Base-by-base conservation (phyloP, 2,113 vertebrate genomes). In the Rhabdornis inornatus region DNA sequence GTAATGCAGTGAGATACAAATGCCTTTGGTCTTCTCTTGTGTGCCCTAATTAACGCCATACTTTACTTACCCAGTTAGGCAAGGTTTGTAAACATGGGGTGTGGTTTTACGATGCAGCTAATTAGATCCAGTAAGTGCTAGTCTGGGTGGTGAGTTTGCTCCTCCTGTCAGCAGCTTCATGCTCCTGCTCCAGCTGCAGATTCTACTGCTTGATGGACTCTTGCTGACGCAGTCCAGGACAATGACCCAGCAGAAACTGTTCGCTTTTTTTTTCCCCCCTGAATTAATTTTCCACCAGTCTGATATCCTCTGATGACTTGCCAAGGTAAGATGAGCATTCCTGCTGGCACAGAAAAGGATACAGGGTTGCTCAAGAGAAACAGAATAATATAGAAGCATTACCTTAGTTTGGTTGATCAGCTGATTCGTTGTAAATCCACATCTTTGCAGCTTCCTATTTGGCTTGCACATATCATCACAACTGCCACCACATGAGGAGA, bases 171-270 rank as follows among this genome's bases (percentile, higher is more conserved):
- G 74, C 85, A 92, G 75, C 75, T 86, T 69, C 11, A 8, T 42
- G 28, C 42, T 95, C 28, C 85, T 65, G 23, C 50, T 78, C 64
- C 82, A 50, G 4, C 18, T 59, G 87, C 63, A 90, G 71, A 60
- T 77, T 65, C n/a, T 87, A 53, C 79, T 92, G 39, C 64, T 76
- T 72, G 66, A 64, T 45, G 89, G 55, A 72, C 45, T 95, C 56
- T 7, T 81, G 68, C 66, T 90, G 85, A 65, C 0, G 2, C 59
- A 83, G 71, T 65, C 66, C 61, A 61, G 63, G 49, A 88, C 31
- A 57, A 42, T 90, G 92, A 94, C 76, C 88, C 33, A 49, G 71
- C 96, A 97, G 63, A 92, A 95, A 80, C 39, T n/a, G 37, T n/a
- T 78, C 9, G 5, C 2, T 16, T 49, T 45, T 71, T 52, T 40